These are phyloP conservation scores for Euzophera pinguis DNA, from an alignment of 2,888 invertebrate species.

Conservation along the genomic window DNA sequence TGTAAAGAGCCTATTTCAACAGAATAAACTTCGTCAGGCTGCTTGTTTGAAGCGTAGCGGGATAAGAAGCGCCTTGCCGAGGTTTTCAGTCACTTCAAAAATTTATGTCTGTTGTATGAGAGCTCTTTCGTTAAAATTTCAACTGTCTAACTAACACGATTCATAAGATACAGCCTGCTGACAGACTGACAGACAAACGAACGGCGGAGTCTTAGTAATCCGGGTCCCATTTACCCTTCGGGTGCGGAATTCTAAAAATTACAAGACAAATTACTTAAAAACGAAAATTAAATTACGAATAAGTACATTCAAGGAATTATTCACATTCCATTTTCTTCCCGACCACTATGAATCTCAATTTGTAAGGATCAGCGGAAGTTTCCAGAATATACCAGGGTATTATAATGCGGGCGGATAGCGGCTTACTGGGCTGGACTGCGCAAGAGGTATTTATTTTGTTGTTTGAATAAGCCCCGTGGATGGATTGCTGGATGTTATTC, in stretches of 20 bases:
- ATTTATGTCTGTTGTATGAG: too few relatives aligned
- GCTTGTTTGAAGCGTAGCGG: too few relatives aligned
- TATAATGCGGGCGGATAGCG: background rate
- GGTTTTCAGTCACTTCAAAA: too few relatives aligned
- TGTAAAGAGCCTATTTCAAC: background rate
- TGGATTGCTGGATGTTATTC: background rate
- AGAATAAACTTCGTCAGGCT: background rate
- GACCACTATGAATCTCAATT: constrained; percentile 7
- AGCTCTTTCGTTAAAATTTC: too few relatives aligned
- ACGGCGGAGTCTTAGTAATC: too few relatives aligned
- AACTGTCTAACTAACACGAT: too few relatives aligned
- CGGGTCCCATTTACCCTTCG: too few relatives aligned
- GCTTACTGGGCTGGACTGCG: background rate
- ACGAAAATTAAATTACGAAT: background rate
- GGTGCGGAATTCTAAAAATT: too few relatives aligned
- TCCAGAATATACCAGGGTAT: background rate
- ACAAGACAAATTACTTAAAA: too few relatives aligned
- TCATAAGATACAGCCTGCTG: too few relatives aligned
- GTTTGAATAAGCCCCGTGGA: background rate
- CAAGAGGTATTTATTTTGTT: background rate
- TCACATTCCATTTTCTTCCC: background rate
- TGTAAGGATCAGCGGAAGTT: background rate
- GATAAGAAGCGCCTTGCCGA: too few relatives aligned
- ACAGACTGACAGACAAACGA: too few relatives aligned
- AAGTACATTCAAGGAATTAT: background rate